A percentile compares a stretch with the other conserved stretches of the same genome.
phyloP scores from a whole-genome alignment of 2,888 invertebrate species.

The Troides oblongomaculatus region DNA sequence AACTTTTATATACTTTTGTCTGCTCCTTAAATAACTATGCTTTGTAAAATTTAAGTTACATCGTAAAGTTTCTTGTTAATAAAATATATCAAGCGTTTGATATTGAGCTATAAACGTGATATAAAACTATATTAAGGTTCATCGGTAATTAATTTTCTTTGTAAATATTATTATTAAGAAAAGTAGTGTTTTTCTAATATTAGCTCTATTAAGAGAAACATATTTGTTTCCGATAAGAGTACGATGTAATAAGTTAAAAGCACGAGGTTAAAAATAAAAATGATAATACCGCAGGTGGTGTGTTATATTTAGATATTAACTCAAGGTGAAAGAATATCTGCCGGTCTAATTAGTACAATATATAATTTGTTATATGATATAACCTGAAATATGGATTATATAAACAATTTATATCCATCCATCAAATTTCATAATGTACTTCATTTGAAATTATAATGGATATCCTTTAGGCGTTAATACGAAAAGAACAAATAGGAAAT shows the following conservation, averaged over 20 bases:
- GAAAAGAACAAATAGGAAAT: slow-evolving; percentile 7
- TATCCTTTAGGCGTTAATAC: not conserved
- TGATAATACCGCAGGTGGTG: not conserved
- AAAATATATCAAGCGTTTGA: too few relatives aligned
- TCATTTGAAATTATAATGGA: not conserved
- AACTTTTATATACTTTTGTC: too few relatives aligned
- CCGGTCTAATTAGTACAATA: not conserved
- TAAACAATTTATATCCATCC: not conserved
- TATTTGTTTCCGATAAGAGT: not conserved
- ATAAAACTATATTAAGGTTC: too few relatives aligned
- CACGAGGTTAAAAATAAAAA: not conserved
- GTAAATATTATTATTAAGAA: too few relatives aligned
- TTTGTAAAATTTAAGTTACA: too few relatives aligned
- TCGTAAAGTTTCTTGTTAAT: too few relatives aligned
- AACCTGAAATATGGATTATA: not conserved
- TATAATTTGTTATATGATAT: not conserved
- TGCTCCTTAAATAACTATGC: too few relatives aligned
- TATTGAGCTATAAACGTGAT: too few relatives aligned
- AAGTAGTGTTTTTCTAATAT: too few relatives aligned
- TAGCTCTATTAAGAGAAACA: not conserved
- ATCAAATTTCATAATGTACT: not conserved
- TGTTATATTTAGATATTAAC: not conserved
- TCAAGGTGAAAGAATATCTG: not conserved
- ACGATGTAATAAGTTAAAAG: not conserved
- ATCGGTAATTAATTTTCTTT: too few relatives aligned